These are phyloP conservation scores for Coluber constrictor DNA, from an alignment of 2,797 vertebrate species.

Conservation along the genomic window DNA sequence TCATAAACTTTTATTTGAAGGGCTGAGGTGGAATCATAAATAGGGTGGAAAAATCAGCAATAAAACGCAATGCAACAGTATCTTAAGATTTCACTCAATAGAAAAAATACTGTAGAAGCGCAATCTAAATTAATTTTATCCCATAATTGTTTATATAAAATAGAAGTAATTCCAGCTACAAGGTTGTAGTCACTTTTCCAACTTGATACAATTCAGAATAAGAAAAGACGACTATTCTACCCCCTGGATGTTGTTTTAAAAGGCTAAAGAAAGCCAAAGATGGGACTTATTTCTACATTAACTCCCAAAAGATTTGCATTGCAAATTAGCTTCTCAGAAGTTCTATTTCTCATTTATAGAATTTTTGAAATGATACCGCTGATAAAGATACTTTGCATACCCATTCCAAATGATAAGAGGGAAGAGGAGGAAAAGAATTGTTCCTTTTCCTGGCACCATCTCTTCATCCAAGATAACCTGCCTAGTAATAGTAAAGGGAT, in stretches of 20 bases:
- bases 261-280: not conserved
- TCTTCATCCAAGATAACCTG: not conserved
- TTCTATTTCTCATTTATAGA: not conserved
- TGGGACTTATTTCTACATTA: not conserved
- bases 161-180: not conserved
- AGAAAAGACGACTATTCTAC: not conserved
- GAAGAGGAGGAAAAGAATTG: not conserved
- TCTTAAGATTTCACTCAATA: not conserved
- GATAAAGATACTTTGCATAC: not conserved
- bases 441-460: not conserved
- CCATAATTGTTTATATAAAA: not conserved
- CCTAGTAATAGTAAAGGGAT: not conserved
- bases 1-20: not conserved
- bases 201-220: not conserved
- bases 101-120: not conserved
- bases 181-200: not conserved
- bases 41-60: not conserved
- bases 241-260: not conserved
- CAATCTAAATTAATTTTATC: not conserved
- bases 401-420: not conserved
- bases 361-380: not conserved
- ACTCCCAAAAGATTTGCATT: not conserved
- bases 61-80: not conserved
- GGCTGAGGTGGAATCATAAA: not conserved
- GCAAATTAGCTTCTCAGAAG: not conserved